Evolutionary conservation across 2,888 invertebrate genomes (phyloP), one percentile per base, ranked within the genome.

Genomic region (Eupithecia tripunctaria): DNA sequence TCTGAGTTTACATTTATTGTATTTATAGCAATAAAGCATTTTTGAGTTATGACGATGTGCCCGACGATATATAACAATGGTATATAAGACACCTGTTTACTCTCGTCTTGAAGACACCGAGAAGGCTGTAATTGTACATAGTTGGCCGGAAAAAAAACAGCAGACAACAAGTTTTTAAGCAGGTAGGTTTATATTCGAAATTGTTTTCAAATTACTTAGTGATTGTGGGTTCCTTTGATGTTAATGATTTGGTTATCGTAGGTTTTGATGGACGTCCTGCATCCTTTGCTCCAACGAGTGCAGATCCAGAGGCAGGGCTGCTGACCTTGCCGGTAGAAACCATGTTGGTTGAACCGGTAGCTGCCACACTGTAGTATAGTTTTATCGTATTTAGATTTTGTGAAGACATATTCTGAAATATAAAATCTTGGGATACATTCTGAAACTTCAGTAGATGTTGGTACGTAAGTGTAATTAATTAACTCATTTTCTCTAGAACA

Each of bases 341-440:
- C 67, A 60, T 74, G 67, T 0, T 75, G 10, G 75, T 79, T 21
- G 68, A 79, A 12, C 77, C 80, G 43, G 27, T 65, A 56, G 5
- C 2, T 27, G 60, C 62, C 36, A 47, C 62, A 47, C 56, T 67
- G 60, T 21, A 77, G 25, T 59, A 74, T 69, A 15, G 68, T 69
- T 27, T 67, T 38, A 43, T 68, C 73, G 10, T 67, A 65, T 65
- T 71, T 64, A 0, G 73, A 74, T 25, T 51, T 21, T 18, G 21
- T 68, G 41, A 64, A 63, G 10, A 32, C n/a, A n/a, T 10, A 36
- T 1, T 32, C 62, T 63, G 36, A n/a, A 63, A 63, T 12, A 32
- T 10, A 63, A 63, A 51, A 25, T 25, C 15, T 60, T 59, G 4
- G 14, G 15, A 25, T 59, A 51, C 21, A 56, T 56, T n/a, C 12